phyloP scores from a whole-genome alignment of 2,888 invertebrate genomes.

The Galeopsomyia nigrocyanea region DNA sequence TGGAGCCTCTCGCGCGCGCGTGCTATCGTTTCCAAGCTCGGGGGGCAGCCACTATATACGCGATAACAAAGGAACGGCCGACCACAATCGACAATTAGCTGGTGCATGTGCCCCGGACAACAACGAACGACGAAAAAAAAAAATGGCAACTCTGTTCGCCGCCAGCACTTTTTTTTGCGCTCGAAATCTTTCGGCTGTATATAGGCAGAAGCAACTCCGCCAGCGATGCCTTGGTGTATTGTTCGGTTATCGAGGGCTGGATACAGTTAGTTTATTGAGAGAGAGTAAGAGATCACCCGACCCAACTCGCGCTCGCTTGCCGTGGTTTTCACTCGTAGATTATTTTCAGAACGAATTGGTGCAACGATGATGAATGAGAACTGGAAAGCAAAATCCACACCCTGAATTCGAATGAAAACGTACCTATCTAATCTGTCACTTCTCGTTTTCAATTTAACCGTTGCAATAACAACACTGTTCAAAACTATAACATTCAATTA shows the following conservation, averaged over 20 bases:
- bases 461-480: conserved; percentile 48
- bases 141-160: no score
- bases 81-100: conserved; percentile 36
- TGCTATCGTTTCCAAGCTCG: not conserved
- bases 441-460: conserved; percentile 17
- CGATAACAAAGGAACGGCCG: conserved; percentile 24
- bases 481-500: not conserved
- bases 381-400: no score
- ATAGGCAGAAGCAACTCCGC: no score
- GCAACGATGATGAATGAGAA: not conserved
- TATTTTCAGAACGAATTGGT: not conserved
- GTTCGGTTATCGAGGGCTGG: no score
- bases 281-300: conserved; percentile 8
- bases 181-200: no score
- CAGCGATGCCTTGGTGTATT: no score
- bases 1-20: not conserved
- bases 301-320: conserved; percentile 24
- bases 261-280: conserved; percentile 2
- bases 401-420: no score
- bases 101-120: not conserved
- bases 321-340: no score
- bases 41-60: not conserved
- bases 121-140: no score
- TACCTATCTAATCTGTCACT: not conserved
- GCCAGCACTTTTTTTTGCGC: no score